Base-by-base conservation (phyloP, 2,113 vertebrate species). In the Tragelaphus buxtoni region DNA sequence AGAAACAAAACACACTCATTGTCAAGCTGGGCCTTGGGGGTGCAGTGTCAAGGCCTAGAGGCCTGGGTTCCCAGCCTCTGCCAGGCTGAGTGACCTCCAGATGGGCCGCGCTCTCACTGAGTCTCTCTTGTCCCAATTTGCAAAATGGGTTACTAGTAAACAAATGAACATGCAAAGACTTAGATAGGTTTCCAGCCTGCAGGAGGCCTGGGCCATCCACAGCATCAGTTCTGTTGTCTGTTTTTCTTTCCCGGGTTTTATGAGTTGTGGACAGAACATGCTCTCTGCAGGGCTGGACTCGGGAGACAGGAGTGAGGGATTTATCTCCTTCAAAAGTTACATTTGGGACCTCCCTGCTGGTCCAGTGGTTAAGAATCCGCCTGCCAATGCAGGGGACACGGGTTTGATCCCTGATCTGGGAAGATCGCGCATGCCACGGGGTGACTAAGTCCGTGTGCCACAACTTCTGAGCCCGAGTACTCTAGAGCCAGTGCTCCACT, bases 171-270 rank as follows among this genome's bases (percentile, higher is more conserved):
- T 4, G 24, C 3, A 3, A 9, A 56, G 55, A 42, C 24, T 3
- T 65, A 32, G 51, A 32, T 12, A 3, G 18, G 69, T 32, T 56
- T 56, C 39, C 42, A 13, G 82, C 28, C 30, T 18, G 17, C 7
- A 1, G 26, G 32, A 39, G 39, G 17, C 45, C 74, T 32, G 7
- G 3, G 39, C 12, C 32, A 49, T 7, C 20, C 8, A 10, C 42
- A 0, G 22, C 12, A 9, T 4, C 28, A 3, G 4, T 16, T 55
- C 2, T 18, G 55, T 11, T 24, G 8, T 45, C 7, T 4, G 3
- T 74, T 72, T 51, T 49, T 49, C 28, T 60, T 39, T 16, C 45
- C 30, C 20, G 5, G 35, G 9, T 8, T 83, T 47, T 49, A 16
- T 26, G 39, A 76, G 24, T 76, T 76, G 72, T 45, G 22, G 72